Percentiles rank a stretch among this genome's conserved stretches.
Evolutionary conservation across 1,140 invertebrate genomes (phyloP).

Genomic region (Sesamia nonagrioides): DNA sequence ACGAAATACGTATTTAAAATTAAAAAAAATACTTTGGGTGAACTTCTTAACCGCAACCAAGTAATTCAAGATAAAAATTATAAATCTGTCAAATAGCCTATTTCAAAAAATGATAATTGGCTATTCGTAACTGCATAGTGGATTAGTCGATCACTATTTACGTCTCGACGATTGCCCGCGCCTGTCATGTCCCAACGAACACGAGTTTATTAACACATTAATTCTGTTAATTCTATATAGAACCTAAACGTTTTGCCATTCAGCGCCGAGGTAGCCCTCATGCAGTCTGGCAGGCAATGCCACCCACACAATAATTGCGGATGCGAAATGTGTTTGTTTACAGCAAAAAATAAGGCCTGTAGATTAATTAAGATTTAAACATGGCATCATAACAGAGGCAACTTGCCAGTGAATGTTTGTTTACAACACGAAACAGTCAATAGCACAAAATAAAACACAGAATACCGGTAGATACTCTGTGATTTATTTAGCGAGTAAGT

Average conservation of each 20-base stretch:
- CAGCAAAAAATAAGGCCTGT: slow-evolving; percentile 18
- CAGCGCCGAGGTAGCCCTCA: slow-evolving; percentile 9
- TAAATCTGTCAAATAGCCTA: too few species aligned
- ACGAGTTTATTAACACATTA: slow-evolving; percentile 16
- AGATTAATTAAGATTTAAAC: slow-evolving; percentile 11
- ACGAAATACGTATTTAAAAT: too few species aligned
- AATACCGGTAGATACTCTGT: too few species aligned
- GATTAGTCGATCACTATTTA: slow-evolving; percentile 42
- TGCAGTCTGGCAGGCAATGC: slow-evolving; percentile 1
- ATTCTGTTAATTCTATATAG: slow-evolving; percentile 12
- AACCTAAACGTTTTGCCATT: slow-evolving; percentile 2
- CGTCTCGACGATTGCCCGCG: neutral
- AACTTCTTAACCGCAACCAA: too few species aligned
- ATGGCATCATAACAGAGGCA: neutral
- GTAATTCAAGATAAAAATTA: too few species aligned
- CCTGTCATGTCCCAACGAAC: slow-evolving; percentile 5
- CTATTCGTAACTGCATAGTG: slow-evolving; percentile 23
- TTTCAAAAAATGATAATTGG: slow-evolving; percentile 39
- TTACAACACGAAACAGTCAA: neutral
- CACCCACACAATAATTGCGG: slow-evolving; percentile 34
- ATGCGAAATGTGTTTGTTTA: slow-evolving; percentile 11
- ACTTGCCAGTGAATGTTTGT: slow-evolving; percentile 10
- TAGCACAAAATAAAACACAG: neutral
- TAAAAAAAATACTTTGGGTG: too few species aligned
- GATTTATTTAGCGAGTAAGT: too few species aligned